These are phyloP conservation scores for Chirona hameri DNA, from an alignment of 2,888 invertebrate genomes.

Conservation along the genomic window DNA sequence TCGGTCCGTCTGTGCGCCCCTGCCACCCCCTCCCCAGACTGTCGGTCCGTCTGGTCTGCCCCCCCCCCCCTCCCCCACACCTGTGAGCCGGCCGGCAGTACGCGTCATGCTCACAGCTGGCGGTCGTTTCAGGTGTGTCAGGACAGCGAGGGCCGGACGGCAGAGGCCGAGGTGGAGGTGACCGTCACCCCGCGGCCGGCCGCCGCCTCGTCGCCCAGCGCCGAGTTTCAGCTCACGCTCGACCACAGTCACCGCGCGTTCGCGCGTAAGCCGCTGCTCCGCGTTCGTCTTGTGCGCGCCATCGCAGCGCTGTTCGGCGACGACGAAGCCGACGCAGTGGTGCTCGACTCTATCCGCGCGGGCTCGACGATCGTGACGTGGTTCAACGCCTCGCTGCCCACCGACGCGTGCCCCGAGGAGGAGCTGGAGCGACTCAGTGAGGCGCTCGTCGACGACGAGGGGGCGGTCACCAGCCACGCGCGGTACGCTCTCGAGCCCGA, in stretches of 20 bases:
- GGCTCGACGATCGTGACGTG: constrained; percentile 51
- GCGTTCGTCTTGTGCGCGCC: constrained; percentile 44
- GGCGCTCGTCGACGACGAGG: constrained; percentile 64
- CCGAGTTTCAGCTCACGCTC: constrained; percentile 42
- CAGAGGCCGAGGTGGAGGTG: constrained; percentile 36
- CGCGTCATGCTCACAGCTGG: background rate
- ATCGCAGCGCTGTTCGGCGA: constrained; percentile 48
- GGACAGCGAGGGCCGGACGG: constrained; percentile 35
- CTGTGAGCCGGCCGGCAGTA: background rate
- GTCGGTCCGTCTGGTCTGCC: too few relatives aligned
- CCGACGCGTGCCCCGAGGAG: constrained; percentile 66
- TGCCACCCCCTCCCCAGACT: too few relatives aligned
- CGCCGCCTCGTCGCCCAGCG: constrained; percentile 33
- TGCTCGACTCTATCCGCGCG: constrained; percentile 40
- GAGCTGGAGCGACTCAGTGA: constrained; percentile 42
- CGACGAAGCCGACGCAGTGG: constrained; percentile 44
- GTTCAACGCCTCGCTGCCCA: constrained; percentile 72
- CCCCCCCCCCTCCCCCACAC: background rate
- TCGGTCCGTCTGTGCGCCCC: too few relatives aligned
- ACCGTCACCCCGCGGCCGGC: constrained; percentile 30
- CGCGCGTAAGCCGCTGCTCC: constrained; percentile 42
- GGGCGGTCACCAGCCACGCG: constrained; percentile 43
- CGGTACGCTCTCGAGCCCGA: constrained; percentile 43
- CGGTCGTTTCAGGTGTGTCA: constrained; percentile 36
- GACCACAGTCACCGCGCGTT: constrained; percentile 44